Conservation (phyloP, 1,140 invertebrate genomes). For the Eulimnadia texana region DNA sequence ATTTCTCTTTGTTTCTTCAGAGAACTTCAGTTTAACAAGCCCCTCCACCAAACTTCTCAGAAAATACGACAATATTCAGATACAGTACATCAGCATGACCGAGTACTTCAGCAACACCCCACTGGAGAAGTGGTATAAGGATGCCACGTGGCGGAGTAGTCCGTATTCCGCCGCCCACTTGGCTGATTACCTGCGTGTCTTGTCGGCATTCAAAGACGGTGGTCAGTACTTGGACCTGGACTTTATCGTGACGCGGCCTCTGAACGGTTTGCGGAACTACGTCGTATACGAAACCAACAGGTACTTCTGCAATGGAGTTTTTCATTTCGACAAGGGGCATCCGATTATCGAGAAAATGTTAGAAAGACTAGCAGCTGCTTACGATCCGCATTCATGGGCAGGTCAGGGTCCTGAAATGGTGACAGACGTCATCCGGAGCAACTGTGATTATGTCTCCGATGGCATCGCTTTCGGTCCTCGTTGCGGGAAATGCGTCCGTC, state of each 20-base stretch:
- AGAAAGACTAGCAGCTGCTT: not conserved
- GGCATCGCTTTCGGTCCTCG: not conserved
- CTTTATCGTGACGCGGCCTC: constrained; percentile 42
- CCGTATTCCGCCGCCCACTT: constrained; percentile 42
- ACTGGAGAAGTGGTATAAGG: constrained; percentile 40
- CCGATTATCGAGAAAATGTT: not conserved
- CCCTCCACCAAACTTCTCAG: constrained; percentile 20
- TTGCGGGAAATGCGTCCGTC: not conserved
- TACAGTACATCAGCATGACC: constrained; percentile 39
- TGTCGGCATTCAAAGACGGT: constrained; percentile 57
- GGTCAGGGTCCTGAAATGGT: constrained; percentile 2
- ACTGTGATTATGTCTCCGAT: not conserved
- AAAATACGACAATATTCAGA: constrained; percentile 36
- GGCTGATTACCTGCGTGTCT: constrained; percentile 50
- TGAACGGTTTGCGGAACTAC: constrained; percentile 7
- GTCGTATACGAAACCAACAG: not conserved
- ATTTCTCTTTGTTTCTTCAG: not conserved
- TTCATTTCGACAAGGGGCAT: not conserved
- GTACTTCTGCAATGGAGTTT: not conserved
- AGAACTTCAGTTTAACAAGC: not conserved
- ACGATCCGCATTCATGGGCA: not conserved
- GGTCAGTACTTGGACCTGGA: constrained; percentile 65
- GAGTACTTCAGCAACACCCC: constrained; percentile 43
- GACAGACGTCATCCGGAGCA: not conserved
- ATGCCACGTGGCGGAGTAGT: constrained; percentile 36